Conservation (phyloP, 2,888 invertebrate species). For the Agapetus fuscipes region DNA sequence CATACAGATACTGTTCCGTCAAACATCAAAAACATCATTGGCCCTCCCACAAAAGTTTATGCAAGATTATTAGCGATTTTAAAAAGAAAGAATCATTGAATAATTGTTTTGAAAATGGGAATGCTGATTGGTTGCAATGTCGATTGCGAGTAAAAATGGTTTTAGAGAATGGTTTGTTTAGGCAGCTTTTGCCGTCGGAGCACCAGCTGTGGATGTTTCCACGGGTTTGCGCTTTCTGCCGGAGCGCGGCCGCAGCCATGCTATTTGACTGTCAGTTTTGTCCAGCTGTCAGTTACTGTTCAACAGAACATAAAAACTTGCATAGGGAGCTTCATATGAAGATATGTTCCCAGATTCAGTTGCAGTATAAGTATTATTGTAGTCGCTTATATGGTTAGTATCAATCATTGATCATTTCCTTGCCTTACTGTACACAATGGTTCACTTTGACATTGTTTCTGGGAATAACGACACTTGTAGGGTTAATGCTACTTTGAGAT, state of each 20-base stretch:
- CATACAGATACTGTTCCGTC: conserved; percentile 29
- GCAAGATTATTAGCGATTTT: conserved; percentile 23
- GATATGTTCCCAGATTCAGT: conserved; percentile 21
- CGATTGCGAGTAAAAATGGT: conserved; percentile 11
- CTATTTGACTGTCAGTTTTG: conserved; percentile 26
- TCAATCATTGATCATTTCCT: no score
- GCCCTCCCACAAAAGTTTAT: conserved; percentile 28
- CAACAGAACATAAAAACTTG: conserved; percentile 19
- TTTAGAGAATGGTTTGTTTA: conserved; percentile 8
- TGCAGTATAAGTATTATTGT: conserved; percentile 24
- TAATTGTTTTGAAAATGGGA: conserved; percentile 3
- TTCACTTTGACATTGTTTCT: no score
- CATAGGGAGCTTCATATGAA: conserved; percentile 10
- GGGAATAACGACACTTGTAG: no score
- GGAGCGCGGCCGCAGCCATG: conserved; percentile 21
- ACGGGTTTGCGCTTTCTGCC: conserved; percentile 26
- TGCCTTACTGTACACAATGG: no score
- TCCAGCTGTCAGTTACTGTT: conserved; percentile 26
- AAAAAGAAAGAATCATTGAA: conserved; percentile 15
- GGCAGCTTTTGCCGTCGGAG: conserved; percentile 11
- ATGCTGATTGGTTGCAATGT: conserved; percentile 3
- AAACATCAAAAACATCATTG: conserved; percentile 30
- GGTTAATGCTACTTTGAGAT: no score
- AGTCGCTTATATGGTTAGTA: conserved; percentile 19
- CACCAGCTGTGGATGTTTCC: conserved; percentile 27